phyloP scores from a whole-genome alignment of 2,888 invertebrate genomes.

The Chrysolina haemoptera region DNA sequence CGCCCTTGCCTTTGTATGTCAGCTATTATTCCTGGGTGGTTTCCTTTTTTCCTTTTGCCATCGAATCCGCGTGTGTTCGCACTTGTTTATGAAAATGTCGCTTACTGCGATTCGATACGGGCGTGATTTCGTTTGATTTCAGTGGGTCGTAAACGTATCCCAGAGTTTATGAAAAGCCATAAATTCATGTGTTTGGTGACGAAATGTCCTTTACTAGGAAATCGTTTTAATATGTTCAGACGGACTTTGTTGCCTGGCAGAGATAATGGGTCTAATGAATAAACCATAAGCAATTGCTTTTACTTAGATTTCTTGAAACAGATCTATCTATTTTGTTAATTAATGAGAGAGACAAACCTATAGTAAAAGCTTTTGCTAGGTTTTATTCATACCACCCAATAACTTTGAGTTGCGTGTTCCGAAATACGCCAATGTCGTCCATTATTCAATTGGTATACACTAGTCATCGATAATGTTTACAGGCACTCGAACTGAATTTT shows the following conservation, averaged over 20 bases:
- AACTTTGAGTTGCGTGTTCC: background rate
- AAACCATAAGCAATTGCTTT: too few species aligned
- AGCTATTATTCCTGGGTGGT: slow-evolving; percentile 20
- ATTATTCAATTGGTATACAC: too few species aligned
- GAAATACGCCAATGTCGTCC: too few species aligned
- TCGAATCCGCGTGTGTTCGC: background rate
- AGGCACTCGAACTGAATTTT: too few species aligned
- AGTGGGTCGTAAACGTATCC: slow-evolving; percentile 15
- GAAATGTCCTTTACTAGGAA: slow-evolving; percentile 13
- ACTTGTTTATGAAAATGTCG: slow-evolving; percentile 8
- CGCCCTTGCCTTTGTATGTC: too few species aligned
- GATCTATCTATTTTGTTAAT: too few species aligned
- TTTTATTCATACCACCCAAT: too few species aligned
- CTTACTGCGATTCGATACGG: slow-evolving; percentile 10
- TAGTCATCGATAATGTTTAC: too few species aligned
- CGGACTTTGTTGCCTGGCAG: background rate
- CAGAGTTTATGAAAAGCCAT: slow-evolving; percentile 1
- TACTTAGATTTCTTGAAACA: too few species aligned
- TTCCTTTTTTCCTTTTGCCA: background rate
- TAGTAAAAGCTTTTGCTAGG: too few species aligned
- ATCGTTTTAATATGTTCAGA: background rate
- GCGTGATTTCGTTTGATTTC: slow-evolving; percentile 10
- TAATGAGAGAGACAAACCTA: too few species aligned
- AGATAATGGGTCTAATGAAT: too few species aligned
- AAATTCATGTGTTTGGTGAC: slow-evolving; percentile 22